phyloP scores from a whole-genome alignment of 2,113 vertebrate species.

The Ctenodactylus gundi region DNA sequence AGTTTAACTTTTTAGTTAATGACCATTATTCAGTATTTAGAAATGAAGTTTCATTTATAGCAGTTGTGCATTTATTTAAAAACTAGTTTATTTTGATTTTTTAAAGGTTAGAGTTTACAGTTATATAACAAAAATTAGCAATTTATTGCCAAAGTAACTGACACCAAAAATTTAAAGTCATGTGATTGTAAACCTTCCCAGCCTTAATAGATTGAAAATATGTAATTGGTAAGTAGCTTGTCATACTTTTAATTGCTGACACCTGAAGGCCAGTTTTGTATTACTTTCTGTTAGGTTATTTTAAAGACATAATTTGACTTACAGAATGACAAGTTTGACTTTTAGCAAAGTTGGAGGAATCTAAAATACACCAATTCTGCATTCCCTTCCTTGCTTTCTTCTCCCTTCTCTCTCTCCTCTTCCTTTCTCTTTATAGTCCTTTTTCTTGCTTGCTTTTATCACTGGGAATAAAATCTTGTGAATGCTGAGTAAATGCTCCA shows the following conservation, averaged over 20 bases:
- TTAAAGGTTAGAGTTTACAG: not conserved
- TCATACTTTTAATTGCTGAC: not conserved
- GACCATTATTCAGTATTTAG: not conserved
- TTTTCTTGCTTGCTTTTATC: too few relatives aligned
- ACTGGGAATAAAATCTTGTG: not conserved
- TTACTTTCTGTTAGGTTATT: not conserved
- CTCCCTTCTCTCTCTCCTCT: not conserved
- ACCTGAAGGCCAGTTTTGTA: not conserved
- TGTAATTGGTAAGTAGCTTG: not conserved
- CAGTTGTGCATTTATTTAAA: conserved; percentile 23
- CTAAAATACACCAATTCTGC: conserved; percentile 19
- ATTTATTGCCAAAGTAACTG: not conserved
- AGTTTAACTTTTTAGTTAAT: conserved; percentile 49
- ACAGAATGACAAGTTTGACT: not conserved
- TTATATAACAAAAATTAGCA: conserved; percentile 21
- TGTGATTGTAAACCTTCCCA: not conserved
- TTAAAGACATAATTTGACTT: conserved; percentile 23
- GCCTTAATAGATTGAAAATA: not conserved
- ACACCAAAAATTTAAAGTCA: conserved; percentile 14
- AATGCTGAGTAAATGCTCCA: not conserved
- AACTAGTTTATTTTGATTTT: conserved; percentile 14
- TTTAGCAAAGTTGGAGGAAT: conserved; percentile 28
- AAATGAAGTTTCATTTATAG: not conserved
- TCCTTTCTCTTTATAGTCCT: not conserved
- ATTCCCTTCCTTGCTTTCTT: not conserved